A percentile compares a stretch with the other conserved stretches of the same genome.
Evolutionary conservation across 2,113 vertebrate species (phyloP).

Genomic region (Aptenodytes patagonicus): DNA sequence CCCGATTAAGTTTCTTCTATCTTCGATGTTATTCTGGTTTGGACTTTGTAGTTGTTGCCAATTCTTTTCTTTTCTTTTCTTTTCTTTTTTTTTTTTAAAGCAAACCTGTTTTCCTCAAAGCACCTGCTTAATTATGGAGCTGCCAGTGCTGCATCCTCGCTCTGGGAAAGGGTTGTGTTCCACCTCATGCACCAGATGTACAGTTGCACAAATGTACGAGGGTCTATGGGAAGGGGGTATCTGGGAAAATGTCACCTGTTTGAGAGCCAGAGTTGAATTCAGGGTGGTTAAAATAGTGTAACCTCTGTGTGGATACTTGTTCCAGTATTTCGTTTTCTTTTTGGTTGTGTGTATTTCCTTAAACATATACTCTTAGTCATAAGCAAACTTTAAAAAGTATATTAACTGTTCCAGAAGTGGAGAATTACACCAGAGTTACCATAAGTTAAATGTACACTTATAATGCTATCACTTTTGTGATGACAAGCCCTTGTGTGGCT

Average conservation of each 20-base stretch:
- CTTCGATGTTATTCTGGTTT: background rate
- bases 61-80: background rate
- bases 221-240: background rate
- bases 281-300: background rate
- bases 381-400: background rate
- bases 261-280: background rate
- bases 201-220: background rate
- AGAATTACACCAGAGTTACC: background rate
- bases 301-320: background rate
- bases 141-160: fast-evolving
- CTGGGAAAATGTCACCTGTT: background rate
- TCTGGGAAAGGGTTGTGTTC: background rate
- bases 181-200: background rate
- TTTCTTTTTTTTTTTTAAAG: background rate
- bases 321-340: background rate
- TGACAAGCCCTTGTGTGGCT: background rate
- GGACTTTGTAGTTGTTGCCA: background rate
- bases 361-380: background rate
- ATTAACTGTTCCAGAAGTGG: background rate
- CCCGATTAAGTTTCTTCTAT: fast-evolving
- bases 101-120: background rate
- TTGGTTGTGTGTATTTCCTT: background rate
- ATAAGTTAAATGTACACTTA: background rate
- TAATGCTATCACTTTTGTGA: background rate
- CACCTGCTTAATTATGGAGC: background rate